Conservation (phyloP, 2,888 invertebrate genomes). For the Euzophera pinguis region DNA sequence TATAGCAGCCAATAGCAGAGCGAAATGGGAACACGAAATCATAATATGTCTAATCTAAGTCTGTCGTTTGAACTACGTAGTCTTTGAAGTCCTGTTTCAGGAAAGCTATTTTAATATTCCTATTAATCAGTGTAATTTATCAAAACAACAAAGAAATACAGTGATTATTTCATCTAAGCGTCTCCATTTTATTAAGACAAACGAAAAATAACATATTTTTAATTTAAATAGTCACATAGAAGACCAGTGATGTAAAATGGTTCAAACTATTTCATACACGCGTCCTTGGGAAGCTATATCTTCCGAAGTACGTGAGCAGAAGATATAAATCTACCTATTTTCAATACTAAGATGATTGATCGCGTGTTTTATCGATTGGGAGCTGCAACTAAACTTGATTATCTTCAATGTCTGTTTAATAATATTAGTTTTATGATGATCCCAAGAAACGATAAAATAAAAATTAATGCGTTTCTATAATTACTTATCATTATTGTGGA, state of each 20-base stretch:
- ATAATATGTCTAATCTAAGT: no score
- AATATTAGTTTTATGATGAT: no score
- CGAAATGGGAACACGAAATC: background rate
- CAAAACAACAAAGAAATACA: background rate
- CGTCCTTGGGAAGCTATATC: background rate
- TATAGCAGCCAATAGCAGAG: background rate
- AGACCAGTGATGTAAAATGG: background rate
- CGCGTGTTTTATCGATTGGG: background rate
- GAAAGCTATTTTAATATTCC: no score
- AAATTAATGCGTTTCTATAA: no score
- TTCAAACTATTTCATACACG: background rate
- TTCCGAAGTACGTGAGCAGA: conserved; percentile 7
- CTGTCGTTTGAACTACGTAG: background rate
- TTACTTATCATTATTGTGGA: no score
- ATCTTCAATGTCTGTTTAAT: no score
- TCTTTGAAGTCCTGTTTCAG: background rate
- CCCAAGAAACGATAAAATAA: no score
- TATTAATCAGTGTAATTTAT: no score
- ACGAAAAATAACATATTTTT: no score
- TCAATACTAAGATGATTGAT: conserved; percentile 2
- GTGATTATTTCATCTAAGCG: background rate
- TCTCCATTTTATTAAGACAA: no score
- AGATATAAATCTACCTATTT: background rate
- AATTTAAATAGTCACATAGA: background rate
- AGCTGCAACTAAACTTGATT: background rate